Evolutionary conservation across 2,113 vertebrate species (phyloP), one percentile per base, ranked within the genome.

Genomic region (Salvelinus alpinus): DNA sequence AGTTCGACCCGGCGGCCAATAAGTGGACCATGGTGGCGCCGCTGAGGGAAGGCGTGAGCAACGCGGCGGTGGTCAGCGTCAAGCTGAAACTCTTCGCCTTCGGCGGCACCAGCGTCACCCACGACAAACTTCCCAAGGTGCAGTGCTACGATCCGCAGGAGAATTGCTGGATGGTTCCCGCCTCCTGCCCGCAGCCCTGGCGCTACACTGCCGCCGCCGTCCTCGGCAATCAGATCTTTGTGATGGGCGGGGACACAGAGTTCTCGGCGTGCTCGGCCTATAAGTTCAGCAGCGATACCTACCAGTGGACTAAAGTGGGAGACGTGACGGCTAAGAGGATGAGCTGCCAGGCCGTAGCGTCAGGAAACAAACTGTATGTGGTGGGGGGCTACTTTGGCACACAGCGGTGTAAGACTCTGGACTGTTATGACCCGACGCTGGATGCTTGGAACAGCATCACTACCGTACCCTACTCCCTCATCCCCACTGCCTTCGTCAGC

Each of bases 401-500:
- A 0, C 95, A 95, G 88, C 88, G 94, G 22, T 94, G 95, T 82
- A 95, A 95, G 90, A 95, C 94, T 13, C 85, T 95, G 65, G 95
- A 95, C 88, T 95, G 94, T 86, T 95, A 95, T 18, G 95, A 95
- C 85, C 94, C 95, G 54, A 92, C 93, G 0, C 78, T 92, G 76
- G 95, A 95, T 74, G 88, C 94, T 0, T 95, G 95, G 95, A 94
- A 94, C 88, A 95, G 94, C 91, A 93, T 95, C 83, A 95, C 94
- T 62, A 95, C 93, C 3, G 94, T 95, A 74, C 95, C 95, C 4
- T 95, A 95, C 78, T 95, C 94, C 0, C 93, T 95, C 72, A 95
- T 95, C 75, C 95, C 95, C 66, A 95, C 95, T 8, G 94, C 95
- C 69, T 95, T 95, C 22, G 95, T 95, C 81, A 95, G 95, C 87